Percentiles rank a stretch among this genome's conserved stretches.
Evolutionary conservation across 2,888 invertebrate species (phyloP).

Genomic region (Drosophila cyrtoloma): DNA sequence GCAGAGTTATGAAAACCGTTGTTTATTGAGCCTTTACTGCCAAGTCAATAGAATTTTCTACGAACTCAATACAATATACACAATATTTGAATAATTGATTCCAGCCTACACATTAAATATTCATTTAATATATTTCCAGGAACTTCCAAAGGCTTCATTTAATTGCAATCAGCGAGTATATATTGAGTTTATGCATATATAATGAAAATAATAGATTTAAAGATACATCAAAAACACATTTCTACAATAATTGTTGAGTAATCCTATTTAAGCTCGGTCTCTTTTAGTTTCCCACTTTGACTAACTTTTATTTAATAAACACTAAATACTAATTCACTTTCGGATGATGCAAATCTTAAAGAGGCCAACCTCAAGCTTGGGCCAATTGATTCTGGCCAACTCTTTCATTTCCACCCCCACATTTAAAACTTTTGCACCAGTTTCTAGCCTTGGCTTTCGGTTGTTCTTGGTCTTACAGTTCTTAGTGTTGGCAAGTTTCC

Average conservation of each 20-base stretch:
- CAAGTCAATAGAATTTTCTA: background rate
- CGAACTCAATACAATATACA: background rate
- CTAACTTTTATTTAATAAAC: constrained; percentile 5
- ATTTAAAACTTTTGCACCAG: constrained; percentile 45
- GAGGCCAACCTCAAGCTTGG: constrained; percentile 18
- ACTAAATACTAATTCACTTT: constrained; percentile 10
- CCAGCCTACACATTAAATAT: background rate
- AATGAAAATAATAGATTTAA: background rate
- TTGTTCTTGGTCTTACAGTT: constrained; percentile 13
- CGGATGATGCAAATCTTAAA: constrained; percentile 12
- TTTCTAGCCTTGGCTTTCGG: constrained; percentile 14
- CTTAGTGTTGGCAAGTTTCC: constrained; percentile 37
- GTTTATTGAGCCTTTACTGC: background rate
- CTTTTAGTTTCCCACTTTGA: background rate
- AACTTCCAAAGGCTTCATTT: background rate
- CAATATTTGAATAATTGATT: background rate
- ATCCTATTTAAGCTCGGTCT: background rate
- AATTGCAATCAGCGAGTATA: background rate
- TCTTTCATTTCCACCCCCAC: constrained; percentile 11
- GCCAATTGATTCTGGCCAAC: constrained; percentile 41
- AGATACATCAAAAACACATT: background rate
- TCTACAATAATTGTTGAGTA: background rate
- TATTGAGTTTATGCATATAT: background rate
- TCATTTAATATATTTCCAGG: background rate
- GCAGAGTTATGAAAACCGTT: background rate